Percentiles rank a stretch among this genome's conserved stretches.
These are phyloP conservation scores for Oikopleura vanhoeffeni DNA, from an alignment of 23 tunicate species.

Conservation along the genomic window DNA sequence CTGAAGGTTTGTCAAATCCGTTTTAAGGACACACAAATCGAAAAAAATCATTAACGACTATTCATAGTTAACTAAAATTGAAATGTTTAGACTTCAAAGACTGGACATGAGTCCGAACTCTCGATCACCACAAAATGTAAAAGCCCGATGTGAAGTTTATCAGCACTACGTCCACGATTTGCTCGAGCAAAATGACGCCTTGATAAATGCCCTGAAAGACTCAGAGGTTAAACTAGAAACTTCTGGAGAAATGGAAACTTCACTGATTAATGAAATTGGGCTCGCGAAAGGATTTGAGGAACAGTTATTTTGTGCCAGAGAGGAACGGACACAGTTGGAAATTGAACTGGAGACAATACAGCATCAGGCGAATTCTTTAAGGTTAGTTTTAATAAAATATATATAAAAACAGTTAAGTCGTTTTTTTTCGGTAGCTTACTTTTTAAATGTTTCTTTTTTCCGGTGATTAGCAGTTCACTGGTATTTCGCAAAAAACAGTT, in stretches of 20 bases:
- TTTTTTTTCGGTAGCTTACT: too few relatives aligned
- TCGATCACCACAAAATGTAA: neutral
- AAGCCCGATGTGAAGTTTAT: neutral
- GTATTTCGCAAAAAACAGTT: too few relatives aligned
- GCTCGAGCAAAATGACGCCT: slow-evolving; percentile 14
- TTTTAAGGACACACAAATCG: too few relatives aligned
- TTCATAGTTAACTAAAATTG: too few relatives aligned
- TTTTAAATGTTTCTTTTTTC: too few relatives aligned
- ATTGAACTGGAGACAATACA: neutral
- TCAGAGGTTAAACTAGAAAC: neutral
- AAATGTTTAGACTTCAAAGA: too few relatives aligned
- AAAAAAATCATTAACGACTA: too few relatives aligned
- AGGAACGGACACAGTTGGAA: neutral
- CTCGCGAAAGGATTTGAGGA: slow-evolving; percentile 10
- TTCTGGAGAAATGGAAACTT: neutral
- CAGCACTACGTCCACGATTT: slow-evolving; percentile 14
- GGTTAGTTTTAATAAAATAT: too few relatives aligned
- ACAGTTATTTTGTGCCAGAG: neutral
- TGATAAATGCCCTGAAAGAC: slow-evolving; percentile 7
- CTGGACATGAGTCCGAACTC: neutral
- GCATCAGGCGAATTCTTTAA: neutral
- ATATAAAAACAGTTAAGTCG: too few relatives aligned
- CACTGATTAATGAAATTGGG: neutral
- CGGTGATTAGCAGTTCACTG: too few relatives aligned
- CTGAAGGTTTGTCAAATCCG: too few relatives aligned